Base-by-base conservation (phyloP, 2,888 invertebrate genomes). In the Adineta ricciae region DNA sequence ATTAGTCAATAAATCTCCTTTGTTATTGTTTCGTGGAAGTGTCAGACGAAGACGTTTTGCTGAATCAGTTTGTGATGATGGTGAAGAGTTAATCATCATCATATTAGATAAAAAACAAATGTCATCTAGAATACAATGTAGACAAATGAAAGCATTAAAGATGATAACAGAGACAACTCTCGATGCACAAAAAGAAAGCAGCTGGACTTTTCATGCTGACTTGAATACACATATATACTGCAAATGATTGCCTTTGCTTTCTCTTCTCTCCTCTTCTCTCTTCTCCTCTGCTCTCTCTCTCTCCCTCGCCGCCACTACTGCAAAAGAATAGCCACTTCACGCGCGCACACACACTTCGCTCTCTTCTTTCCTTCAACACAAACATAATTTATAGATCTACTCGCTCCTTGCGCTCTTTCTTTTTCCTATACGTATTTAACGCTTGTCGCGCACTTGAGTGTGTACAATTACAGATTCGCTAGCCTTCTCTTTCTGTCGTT, bases 281-380 rank as follows among this genome's bases (percentile, higher is more conserved):
- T 32, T 64, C 32, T 64, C 32, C 64, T 64, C 64, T 64, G 27
- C 32, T 19, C 16, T 16, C 32, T 7, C 11, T 16, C 32, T 27
- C 64, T 32, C 64, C 19, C 32, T 64, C 64, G 64, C 64, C 64
- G 64, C 64, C 32, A 64, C 64, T 36, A 64, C 24, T 41, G 78
- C 38, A 78, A 38, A n/a, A 78, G 78, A 78, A 41, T 78, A 78
- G 78, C 78, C 78, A 78, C 78, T 78, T 78, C 78, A 78, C 78
- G 41, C 21, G 19, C 64, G 24, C 78, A 41, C 21, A n/a, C 38
- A 19, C 41, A 27, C 41, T 41, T 41, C 41, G 24, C 41, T 78
- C 73, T 78, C 14, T n/a, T 78, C 41, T 41, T 78, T 78, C 78
- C 64, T 64, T 27, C 32, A 64, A 64, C 64, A 64, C 64, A 64